These are phyloP conservation scores for Macrotus californicus DNA, from an alignment of 2,113 vertebrate genomes.

Conservation along the genomic window DNA sequence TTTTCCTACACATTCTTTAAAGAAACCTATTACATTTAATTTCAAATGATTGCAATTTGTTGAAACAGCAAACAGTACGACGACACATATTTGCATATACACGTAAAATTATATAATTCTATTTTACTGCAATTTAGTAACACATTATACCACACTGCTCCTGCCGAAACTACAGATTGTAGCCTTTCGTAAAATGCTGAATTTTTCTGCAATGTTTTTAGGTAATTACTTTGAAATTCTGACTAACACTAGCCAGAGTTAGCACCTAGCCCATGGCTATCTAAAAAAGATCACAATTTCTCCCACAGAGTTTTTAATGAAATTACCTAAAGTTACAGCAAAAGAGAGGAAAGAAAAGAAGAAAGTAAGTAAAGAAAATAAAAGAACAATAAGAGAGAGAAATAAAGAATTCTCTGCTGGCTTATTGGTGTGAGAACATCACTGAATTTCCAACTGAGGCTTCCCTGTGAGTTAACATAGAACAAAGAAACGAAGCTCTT, in stretches of 20 bases:
- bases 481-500: neutral
- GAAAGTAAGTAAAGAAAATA: neutral
- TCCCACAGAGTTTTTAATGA: neutral
- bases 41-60: constrained; percentile 49
- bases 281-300: neutral
- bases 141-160: constrained; percentile 1
- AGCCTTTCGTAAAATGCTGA: neutral
- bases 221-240: constrained; percentile 19
- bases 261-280: neutral
- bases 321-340: neutral
- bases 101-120: constrained; percentile 29
- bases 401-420: neutral
- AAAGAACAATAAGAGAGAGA: neutral
- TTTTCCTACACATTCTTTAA: constrained; percentile 42
- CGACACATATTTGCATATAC: constrained; percentile 40
- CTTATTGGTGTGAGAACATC: neutral
- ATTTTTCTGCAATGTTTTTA: constrained; percentile 32
- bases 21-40: constrained; percentile 33
- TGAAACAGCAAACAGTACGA: constrained; percentile 28
- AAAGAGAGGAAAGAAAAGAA: neutral
- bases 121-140: constrained; percentile 55
- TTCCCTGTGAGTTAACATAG: neutral
- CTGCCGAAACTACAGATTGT: neutral
- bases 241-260: neutral
- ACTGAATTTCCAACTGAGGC: neutral